Conservation (phyloP, 2,797 vertebrate species). For the Dallia pectoralis region DNA sequence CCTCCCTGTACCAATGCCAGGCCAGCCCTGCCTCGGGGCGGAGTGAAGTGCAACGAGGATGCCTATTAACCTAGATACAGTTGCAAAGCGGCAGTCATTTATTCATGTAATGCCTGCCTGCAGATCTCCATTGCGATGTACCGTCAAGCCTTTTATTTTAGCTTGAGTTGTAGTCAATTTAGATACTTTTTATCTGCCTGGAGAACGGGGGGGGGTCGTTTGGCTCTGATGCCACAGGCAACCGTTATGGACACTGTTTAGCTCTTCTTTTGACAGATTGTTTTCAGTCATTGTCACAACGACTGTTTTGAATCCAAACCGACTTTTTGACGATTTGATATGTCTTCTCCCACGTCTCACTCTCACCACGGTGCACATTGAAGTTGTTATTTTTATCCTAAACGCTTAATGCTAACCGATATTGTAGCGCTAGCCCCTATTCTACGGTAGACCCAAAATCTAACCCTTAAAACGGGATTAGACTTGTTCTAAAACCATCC, state of each 20-base stretch:
- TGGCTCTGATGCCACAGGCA: constrained; percentile 7
- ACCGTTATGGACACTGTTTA: background rate
- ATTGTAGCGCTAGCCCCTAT: too few species aligned
- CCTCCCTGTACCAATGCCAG: constrained; percentile 18
- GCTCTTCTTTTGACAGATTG: constrained; percentile 35
- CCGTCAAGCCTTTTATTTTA: background rate
- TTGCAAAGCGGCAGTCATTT: constrained; percentile 32
- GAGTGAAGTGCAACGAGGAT: constrained; percentile 41
- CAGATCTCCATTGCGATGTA: background rate
- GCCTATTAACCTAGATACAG: constrained; percentile 62
- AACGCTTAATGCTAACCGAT: too few species aligned
- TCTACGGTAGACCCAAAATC: too few species aligned
- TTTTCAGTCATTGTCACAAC: constrained; percentile 25
- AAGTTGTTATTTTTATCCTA: too few species aligned
- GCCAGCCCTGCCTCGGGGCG: constrained; percentile 25
- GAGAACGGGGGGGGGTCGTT: background rate
- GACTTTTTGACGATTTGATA: too few species aligned
- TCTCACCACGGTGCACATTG: background rate
- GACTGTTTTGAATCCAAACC: constrained; percentile 33
- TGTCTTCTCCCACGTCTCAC: background rate
- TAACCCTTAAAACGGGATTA: too few species aligned
- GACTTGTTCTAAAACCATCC: too few species aligned
- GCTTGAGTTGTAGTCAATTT: background rate
- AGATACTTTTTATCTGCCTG: background rate
- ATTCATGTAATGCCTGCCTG: constrained; percentile 23